phyloP scores from a whole-genome alignment of 2,888 invertebrate genomes.

The Heliothis peltigera region DNA sequence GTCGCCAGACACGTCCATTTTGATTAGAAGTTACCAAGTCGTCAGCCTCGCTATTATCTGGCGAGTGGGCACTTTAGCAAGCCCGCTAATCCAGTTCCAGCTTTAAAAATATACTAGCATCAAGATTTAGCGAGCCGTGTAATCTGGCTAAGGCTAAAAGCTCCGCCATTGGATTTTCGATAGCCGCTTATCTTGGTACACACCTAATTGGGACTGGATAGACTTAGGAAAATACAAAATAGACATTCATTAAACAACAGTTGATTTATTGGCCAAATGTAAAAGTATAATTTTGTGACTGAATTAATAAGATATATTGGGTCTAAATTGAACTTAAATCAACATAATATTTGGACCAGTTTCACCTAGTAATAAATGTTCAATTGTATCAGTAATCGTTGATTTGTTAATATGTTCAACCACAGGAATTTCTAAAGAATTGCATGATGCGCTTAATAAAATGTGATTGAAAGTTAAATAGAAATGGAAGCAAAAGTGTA shows the following conservation, averaged over 20 bases:
- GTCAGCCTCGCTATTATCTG: conserved; percentile 45
- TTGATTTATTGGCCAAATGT: conserved; percentile 45
- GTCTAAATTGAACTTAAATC: conserved; percentile 2
- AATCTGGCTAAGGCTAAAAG: conserved; percentile 45
- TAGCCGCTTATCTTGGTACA: conserved; percentile 42
- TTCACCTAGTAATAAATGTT: conserved; percentile 1
- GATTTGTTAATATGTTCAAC: conserved; percentile 25
- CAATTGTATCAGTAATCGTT: conserved; percentile 15
- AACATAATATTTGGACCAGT: conserved; percentile 12
- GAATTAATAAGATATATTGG: conserved; percentile 27
- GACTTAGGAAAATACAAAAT: conserved; percentile 43
- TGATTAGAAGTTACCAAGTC: conserved; percentile 45
- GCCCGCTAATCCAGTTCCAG: conserved; percentile 41
- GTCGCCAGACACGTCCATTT: conserved; percentile 38
- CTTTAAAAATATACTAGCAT: conserved; percentile 50
- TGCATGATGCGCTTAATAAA: conserved; percentile 66
- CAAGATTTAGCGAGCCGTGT: conserved; percentile 41
- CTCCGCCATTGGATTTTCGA: conserved; percentile 40
- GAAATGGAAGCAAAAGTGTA: conserved; percentile 77
- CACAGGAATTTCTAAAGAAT: conserved; percentile 39
- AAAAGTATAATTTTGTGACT: conserved; percentile 37
- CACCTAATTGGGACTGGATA: conserved; percentile 44
- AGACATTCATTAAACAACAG: conserved; percentile 29
- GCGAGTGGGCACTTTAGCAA: conserved; percentile 41
- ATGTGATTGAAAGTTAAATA: conserved; percentile 77